A percentile compares a stretch with the other conserved stretches of the same genome.
Conservation (phyloP, 2,888 invertebrate species). For the Hypomecis atomaria region DNA sequence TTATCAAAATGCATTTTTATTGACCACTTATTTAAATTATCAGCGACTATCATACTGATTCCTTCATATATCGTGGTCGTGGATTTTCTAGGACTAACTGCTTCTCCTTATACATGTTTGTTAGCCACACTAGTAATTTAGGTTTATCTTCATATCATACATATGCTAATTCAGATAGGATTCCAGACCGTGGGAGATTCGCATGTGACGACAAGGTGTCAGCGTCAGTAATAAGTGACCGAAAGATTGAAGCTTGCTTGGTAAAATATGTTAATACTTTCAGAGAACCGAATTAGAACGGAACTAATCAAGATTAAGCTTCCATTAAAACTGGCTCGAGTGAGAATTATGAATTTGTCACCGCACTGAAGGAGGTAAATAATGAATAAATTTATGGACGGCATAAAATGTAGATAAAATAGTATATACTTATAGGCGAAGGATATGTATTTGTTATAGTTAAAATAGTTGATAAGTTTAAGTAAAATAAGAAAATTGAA, state of each 20-base stretch:
- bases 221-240: constrained; percentile 25
- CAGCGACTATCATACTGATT: no score
- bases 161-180: constrained; percentile 30
- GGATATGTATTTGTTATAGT: no score
- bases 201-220: constrained; percentile 29
- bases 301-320: constrained; percentile 37
- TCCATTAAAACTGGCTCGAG: constrained; percentile 14
- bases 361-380: not conserved
- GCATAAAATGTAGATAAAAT: no score
- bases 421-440: no score
- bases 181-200: constrained; percentile 36
- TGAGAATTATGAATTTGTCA: constrained; percentile 11
- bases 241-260: constrained; percentile 37
- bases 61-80: no score
- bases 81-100: not conserved
- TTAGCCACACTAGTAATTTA: constrained; percentile 28
- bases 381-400: not conserved
- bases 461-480: no score
- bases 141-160: constrained; percentile 31
- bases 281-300: constrained; percentile 36
- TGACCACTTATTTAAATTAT: no score
- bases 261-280: constrained; percentile 43
- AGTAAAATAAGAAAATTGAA: no score
- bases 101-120: constrained; percentile 24
- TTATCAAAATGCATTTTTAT: no score